Evolutionary conservation across 64 coral and sea anemone species (phyloP).

Genomic region (Montipora sp.): DNA sequence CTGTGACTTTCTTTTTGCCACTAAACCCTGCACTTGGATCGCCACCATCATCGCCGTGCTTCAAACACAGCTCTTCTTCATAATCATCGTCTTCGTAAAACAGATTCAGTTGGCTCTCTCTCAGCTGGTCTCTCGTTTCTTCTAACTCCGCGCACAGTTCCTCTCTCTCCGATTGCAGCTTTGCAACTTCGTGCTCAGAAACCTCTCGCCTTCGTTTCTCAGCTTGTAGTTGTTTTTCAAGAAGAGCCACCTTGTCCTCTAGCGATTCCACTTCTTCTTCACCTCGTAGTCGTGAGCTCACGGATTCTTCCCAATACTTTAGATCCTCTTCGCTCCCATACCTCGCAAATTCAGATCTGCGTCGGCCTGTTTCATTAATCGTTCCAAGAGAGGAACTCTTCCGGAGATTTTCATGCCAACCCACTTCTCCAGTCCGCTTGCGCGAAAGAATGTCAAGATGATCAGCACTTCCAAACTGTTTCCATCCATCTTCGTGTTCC

Average conservation of each 20-base stretch:
- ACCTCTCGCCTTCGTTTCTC: constrained; percentile 39
- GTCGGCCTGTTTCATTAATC: neutral
- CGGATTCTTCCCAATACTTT: neutral
- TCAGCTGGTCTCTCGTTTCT: constrained; percentile 34
- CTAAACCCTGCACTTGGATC: neutral
- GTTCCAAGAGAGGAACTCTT: constrained; percentile 1
- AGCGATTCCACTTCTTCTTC: neutral
- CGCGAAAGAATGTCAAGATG: neutral
- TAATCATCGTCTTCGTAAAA: constrained; percentile 7
- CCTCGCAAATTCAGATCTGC: neutral
- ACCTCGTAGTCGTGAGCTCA: neutral
- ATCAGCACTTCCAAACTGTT: constrained; percentile 53
- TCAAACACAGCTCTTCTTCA: neutral
- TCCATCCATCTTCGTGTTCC: constrained; percentile 34
- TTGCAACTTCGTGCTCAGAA: constrained; percentile 61
- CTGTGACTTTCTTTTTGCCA: neutral
- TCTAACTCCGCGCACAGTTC: constrained; percentile 44
- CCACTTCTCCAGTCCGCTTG: neutral
- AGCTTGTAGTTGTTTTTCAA: constrained; percentile 30
- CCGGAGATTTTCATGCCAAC: neutral
- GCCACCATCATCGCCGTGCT: neutral
- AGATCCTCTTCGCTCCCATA: neutral
- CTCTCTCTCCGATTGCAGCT: constrained; percentile 43
- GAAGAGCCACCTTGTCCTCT: constrained; percentile 36
- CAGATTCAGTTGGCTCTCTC: constrained; percentile 26